Conservation (phyloP, 2,113 vertebrate genomes). For the Felis chaus region DNA sequence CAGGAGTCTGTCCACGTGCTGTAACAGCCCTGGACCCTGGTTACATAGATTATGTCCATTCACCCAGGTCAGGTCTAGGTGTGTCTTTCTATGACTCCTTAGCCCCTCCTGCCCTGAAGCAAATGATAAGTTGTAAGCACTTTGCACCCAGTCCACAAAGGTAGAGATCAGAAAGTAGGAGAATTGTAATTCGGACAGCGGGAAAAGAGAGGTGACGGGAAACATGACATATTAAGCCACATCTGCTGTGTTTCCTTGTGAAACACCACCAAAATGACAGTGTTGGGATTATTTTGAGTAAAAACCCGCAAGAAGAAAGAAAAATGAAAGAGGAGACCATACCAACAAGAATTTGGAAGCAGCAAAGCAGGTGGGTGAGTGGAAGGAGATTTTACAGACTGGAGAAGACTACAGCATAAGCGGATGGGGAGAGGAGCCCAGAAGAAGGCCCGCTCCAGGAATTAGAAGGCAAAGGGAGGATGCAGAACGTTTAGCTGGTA, state of each 20-base stretch:
- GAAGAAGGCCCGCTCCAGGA: not conserved
- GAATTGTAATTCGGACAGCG: not conserved
- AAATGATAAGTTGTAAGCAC: not conserved
- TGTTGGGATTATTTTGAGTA: not conserved
- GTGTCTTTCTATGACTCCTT: not conserved
- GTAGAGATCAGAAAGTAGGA: not conserved
- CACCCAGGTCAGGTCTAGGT: not conserved
- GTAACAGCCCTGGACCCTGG: not conserved
- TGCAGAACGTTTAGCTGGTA: not conserved
- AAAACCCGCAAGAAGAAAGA: not conserved
- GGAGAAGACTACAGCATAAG: not conserved
- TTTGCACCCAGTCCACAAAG: not conserved
- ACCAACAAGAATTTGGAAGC: conserved; percentile 10
- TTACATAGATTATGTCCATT: not conserved
- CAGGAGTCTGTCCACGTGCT: not conserved
- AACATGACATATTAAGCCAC: not conserved
- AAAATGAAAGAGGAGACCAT: not conserved
- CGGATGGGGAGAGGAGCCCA: not conserved
- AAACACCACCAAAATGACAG: not conserved
- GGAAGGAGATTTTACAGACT: not conserved
- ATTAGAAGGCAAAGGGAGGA: not conserved
- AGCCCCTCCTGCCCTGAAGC: not conserved
- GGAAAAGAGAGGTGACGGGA: not conserved
- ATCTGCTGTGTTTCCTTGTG: not conserved
- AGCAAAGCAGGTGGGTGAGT: not conserved